Conservation (phyloP, 2,888 invertebrate species). For the Psococerastis gibbosa region DNA sequence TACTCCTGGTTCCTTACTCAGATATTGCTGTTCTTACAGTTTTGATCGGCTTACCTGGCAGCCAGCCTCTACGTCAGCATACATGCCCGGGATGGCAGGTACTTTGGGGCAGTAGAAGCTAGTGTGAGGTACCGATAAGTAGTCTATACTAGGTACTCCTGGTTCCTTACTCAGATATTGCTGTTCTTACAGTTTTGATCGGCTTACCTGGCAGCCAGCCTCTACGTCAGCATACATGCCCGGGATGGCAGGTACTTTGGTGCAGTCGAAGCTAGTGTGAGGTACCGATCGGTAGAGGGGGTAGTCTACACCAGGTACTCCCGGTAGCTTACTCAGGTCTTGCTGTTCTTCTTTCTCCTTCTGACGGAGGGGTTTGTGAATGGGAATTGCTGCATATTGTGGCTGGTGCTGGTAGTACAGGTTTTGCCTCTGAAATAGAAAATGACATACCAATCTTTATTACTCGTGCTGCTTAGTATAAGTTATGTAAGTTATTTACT, state of each 20-base stretch:
- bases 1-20: slow-evolving; percentile 59
- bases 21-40: slow-evolving; percentile 49
- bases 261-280: slow-evolving; percentile 58
- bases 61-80: neutral
- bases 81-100: neutral
- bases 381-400: too few relatives aligned
- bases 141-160: neutral
- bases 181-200: neutral
- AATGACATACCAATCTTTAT: too few relatives aligned
- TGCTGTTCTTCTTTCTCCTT: slow-evolving; percentile 46
- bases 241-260: slow-evolving; percentile 56
- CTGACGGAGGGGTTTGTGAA: slow-evolving; percentile 18
- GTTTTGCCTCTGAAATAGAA: too few relatives aligned
- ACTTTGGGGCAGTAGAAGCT: neutral
- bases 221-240: slow-evolving; percentile 86
- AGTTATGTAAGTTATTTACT: too few relatives aligned
- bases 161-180: too few relatives aligned
- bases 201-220: slow-evolving; percentile 59
- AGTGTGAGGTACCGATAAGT: slow-evolving; percentile 1
- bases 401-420: too few relatives aligned
- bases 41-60: slow-evolving; percentile 25
- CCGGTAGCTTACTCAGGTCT: slow-evolving; percentile 63
- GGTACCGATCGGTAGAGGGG: slow-evolving; percentile 62
- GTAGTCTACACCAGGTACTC: slow-evolving; percentile 60
- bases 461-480: too few relatives aligned